A percentile compares a stretch with the other conserved stretches of the same genome.
Conservation (phyloP, 1,140 invertebrate species). For the Procambarus clarkii region DNA sequence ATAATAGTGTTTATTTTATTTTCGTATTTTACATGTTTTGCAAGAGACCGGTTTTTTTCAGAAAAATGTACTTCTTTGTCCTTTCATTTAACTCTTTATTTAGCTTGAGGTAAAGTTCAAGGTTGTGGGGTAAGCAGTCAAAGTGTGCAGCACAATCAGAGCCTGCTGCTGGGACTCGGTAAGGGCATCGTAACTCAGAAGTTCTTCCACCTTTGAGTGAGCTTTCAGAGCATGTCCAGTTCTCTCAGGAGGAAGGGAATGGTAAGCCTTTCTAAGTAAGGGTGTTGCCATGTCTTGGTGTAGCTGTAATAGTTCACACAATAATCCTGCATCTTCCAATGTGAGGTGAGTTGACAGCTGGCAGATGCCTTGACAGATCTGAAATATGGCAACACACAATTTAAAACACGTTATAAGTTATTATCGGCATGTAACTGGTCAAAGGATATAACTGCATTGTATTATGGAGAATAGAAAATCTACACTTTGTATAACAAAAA, state of each 20-base stretch:
- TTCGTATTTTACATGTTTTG: too few species aligned
- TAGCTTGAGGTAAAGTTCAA: not conserved
- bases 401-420: too few species aligned
- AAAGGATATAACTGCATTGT: too few species aligned
- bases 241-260: slow-evolving; percentile 55
- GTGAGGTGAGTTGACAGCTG: slow-evolving; percentile 56
- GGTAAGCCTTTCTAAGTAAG: slow-evolving; percentile 55
- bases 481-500: too few species aligned
- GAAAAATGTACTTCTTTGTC: too few species aligned
- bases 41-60: too few species aligned
- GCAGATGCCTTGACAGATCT: slow-evolving; percentile 69
- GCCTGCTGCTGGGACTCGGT: slow-evolving; percentile 52
- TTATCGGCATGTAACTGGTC: too few species aligned
- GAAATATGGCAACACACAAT: not conserved
- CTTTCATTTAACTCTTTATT: too few species aligned
- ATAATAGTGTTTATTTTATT: too few species aligned
- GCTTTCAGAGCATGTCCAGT: slow-evolving; percentile 43
- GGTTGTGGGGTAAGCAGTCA: slow-evolving; percentile 12
- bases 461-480: too few species aligned
- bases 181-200: slow-evolving; percentile 42
- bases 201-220: slow-evolving; percentile 47
- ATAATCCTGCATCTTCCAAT: slow-evolving; percentile 53
- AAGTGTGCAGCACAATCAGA: slow-evolving; percentile 28
- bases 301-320: slow-evolving; percentile 70
- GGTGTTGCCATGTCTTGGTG: slow-evolving; percentile 68